Base-by-base conservation (phyloP, 2,888 invertebrate species). In the Xestia sexstrigata region DNA sequence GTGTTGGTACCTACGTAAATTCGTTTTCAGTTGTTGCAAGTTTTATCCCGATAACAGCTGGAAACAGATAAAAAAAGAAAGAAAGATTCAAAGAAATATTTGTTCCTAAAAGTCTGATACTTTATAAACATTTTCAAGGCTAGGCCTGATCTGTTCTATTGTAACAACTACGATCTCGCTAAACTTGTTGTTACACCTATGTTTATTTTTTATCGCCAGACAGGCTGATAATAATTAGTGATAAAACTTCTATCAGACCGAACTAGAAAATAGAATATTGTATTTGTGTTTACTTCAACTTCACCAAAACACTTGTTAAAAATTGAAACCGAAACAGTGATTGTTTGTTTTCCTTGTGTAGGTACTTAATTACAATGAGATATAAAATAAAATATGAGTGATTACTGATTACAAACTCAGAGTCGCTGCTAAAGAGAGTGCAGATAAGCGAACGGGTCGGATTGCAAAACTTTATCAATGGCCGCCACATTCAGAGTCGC, bases 401-500 rank as follows among this genome's bases (percentile, higher is more conserved):
- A 70, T 72, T 67, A 78, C 78, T 78, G 78, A 78, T 78, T 79
- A 67, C 26, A 26, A 70, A 74, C 55, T 74, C 70, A 58, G 52
- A 63, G 39, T 70, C 63, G 23, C 52, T 69, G 66, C 70, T 74
- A 58, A 60, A 74, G 73, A 75, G 80, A 81, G 74, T 91, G 92
- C 63, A 83, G 84, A 85, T 84, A 81, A 85, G 78, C 84, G 84
- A 77, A 83, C 76, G 69, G 35, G 62, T 70, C 71, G 83, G 79
- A 85, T 85, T 84, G 76, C 74, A 82, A 83, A 80, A 79, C 78
- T 82, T 85, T 86, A 88, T 87, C 85, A 81, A 66, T 77, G 70
- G 66, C 58, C 58, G 67, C 66, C 75, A 66, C 74, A 74, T 74
- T 70, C 84, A 85, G 73, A 84, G 79, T 23, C 74, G 47, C 78